phyloP scores from a whole-genome alignment of 2,113 vertebrate species.

The Cyrtonyx montezumae region DNA sequence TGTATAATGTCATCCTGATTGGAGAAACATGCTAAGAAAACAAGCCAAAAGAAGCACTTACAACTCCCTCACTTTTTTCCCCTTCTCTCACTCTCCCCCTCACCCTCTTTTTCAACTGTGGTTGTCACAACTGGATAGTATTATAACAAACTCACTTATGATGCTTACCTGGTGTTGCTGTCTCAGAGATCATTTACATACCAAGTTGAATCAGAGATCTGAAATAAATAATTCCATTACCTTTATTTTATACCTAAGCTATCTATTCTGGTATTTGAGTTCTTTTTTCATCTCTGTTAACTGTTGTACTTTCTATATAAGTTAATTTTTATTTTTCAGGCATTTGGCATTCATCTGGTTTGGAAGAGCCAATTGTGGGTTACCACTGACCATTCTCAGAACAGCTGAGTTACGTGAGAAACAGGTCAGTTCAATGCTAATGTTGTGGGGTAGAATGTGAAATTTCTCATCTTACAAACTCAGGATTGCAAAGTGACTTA shows the following conservation, averaged over 20 bases:
- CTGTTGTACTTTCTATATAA: not conserved
- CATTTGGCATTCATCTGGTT: not conserved
- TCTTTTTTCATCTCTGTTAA: not conserved
- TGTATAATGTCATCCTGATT: not conserved
- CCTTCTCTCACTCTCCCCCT: accelerated
- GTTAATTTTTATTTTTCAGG: not conserved
- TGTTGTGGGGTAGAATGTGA: not conserved
- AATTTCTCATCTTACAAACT: not conserved
- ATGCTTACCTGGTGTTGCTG: not conserved
- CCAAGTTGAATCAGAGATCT: not conserved
- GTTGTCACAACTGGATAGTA: not conserved
- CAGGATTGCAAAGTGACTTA: not conserved
- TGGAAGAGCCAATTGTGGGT: not conserved
- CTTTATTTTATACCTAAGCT: not conserved
- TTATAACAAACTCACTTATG: not conserved
- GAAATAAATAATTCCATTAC: not conserved
- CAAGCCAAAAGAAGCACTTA: not conserved
- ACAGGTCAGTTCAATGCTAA: not conserved
- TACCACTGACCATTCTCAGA: not conserved
- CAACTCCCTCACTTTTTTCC: not conserved
- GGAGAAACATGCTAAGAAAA: not conserved
- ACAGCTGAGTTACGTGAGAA: not conserved
- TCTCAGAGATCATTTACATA: not conserved
- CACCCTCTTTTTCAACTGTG: not conserved
- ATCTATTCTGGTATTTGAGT: not conserved